Conservation (phyloP, 2,888 invertebrate genomes). For the Tubulanus polymorphus region DNA sequence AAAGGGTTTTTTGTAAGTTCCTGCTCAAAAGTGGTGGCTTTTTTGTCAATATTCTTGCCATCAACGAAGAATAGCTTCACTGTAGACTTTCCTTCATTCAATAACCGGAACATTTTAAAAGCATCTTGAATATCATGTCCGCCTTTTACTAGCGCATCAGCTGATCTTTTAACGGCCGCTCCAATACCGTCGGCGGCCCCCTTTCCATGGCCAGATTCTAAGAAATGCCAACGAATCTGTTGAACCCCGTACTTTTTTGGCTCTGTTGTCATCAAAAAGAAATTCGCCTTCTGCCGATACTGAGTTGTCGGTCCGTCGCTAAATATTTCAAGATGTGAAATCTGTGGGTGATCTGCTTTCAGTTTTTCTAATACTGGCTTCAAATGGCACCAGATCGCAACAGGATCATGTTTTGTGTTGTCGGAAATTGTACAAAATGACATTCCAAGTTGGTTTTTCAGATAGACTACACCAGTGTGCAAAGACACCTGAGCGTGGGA, state of each 20-base stretch:
- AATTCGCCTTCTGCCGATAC: slow-evolving; percentile 48
- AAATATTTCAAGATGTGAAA: slow-evolving; percentile 22
- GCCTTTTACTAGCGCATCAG: slow-evolving; percentile 17
- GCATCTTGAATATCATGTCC: slow-evolving; percentile 19
- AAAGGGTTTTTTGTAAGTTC: too few relatives aligned
- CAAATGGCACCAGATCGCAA: slow-evolving; percentile 51
- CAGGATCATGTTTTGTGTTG: slow-evolving; percentile 40
- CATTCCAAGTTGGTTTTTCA: slow-evolving; percentile 3
- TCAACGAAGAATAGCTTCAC: neutral
- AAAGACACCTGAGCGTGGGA: slow-evolving; percentile 37
- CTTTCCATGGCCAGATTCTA: slow-evolving; percentile 47
- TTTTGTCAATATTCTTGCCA: neutral
- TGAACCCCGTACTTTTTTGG: slow-evolving; percentile 12
- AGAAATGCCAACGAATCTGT: slow-evolving; percentile 36
- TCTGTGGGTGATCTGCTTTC: slow-evolving; percentile 5
- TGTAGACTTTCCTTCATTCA: neutral
- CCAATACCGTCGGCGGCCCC: slow-evolving; percentile 44
- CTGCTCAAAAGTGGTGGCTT: too few relatives aligned
- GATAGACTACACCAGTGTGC: slow-evolving; percentile 47
- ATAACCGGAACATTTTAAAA: neutral
- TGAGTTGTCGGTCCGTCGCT: slow-evolving; percentile 42
- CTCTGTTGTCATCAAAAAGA: slow-evolving; percentile 31
- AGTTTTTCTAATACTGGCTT: slow-evolving; percentile 28
- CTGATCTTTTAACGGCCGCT: slow-evolving; percentile 34
- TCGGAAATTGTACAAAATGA: slow-evolving; percentile 38